Percentiles rank a stretch among this genome's conserved stretches.
Conservation (phyloP, 64 coral and sea anemone genomes). For the Orbicella faveolata region DNA sequence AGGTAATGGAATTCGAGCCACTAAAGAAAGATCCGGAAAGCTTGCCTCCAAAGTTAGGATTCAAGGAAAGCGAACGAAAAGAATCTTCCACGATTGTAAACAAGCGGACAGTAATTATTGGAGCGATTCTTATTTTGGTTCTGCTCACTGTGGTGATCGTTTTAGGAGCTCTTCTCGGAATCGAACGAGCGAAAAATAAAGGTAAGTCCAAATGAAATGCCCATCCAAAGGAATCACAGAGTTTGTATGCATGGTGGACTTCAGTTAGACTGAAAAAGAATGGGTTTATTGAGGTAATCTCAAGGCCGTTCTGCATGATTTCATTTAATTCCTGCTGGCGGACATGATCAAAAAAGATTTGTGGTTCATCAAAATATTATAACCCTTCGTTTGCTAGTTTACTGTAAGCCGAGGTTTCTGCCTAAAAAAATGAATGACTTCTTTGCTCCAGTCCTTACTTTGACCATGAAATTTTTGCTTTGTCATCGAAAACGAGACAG, state of each 20-base stretch:
- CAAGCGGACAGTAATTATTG: slow-evolving; percentile 28
- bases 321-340: too few species aligned
- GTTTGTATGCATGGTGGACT: neutral
- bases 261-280: neutral
- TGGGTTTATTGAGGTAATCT: neutral
- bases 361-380: too few species aligned
- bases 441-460: too few species aligned
- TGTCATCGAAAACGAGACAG: too few species aligned
- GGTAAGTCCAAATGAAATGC: neutral
- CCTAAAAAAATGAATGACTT: too few species aligned
- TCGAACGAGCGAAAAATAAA: slow-evolving; percentile 12
- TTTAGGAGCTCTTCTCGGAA: slow-evolving; percentile 39
- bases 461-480: too few species aligned
- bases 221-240: neutral
- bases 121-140: slow-evolving; percentile 21
- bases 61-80: neutral
- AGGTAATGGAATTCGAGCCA: neutral
- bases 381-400: too few species aligned
- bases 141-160: slow-evolving; percentile 49
- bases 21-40: neutral
- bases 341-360: too few species aligned
- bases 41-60: neutral
- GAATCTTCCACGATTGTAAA: neutral
- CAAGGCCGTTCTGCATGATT: too few species aligned
- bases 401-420: too few species aligned